These are phyloP conservation scores for Carassius carassius DNA, from an alignment of 2,113 vertebrate species.

Conservation along the genomic window DNA sequence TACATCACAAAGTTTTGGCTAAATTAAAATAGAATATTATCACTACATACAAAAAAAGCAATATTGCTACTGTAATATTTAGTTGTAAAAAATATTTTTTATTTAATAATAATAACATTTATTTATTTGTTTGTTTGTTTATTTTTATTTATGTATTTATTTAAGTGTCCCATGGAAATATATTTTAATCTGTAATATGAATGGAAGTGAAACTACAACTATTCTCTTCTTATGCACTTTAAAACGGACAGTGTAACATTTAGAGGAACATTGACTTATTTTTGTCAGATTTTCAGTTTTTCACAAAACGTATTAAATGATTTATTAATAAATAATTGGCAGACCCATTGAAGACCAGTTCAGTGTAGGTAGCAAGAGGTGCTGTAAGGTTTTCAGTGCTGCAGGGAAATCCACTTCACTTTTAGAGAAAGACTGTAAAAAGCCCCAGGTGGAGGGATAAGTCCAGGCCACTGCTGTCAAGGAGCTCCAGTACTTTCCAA, in stretches of 20 bases:
- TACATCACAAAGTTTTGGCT: too few species aligned
- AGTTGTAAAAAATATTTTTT: too few species aligned
- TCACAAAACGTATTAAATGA: too few species aligned
- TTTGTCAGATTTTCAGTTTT: background rate
- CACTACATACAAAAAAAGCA: too few species aligned
- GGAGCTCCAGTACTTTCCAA: constrained; percentile 55
- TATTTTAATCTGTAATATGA: background rate
- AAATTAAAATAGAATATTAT: too few species aligned
- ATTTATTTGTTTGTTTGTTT: too few species aligned
- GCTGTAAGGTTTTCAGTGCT: background rate
- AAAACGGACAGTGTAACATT: background rate
- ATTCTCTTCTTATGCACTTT: background rate
- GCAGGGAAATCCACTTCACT: background rate
- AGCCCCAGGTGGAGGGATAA: constrained; percentile 18
- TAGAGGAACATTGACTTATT: background rate
- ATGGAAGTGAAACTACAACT: background rate
- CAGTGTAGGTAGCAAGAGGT: background rate
- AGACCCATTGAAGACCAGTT: background rate
- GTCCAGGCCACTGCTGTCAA: constrained; percentile 35
- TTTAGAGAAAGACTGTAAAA: background rate
- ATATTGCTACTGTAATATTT: too few species aligned
- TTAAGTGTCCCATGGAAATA: too few species aligned
- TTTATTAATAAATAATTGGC: background rate
- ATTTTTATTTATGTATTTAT: too few species aligned
- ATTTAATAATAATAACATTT: too few species aligned